Conservation (phyloP, 37 sponge, comb jelly and placozoan species). For the Geodia barretti region DNA sequence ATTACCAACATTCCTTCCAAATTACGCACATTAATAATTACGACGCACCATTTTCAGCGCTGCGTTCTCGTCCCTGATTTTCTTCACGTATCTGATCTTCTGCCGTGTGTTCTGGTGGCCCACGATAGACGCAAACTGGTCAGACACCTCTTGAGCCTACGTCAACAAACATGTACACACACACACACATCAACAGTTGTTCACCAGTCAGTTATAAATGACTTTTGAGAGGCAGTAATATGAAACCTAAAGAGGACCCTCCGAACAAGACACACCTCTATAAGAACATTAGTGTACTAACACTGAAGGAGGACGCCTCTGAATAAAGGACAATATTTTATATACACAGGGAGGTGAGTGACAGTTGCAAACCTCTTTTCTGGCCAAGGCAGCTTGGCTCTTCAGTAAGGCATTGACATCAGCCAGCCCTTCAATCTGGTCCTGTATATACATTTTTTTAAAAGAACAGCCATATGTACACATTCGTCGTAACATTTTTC, state of each 20-base stretch:
- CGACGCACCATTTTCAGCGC: constrained; percentile 50
- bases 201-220: too few species aligned
- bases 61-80: constrained; percentile 67
- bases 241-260: too few species aligned
- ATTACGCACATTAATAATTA: background rate
- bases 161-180: background rate
- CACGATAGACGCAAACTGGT: constrained; percentile 59
- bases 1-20: background rate
- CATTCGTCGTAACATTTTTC: too few species aligned
- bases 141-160: constrained; percentile 48
- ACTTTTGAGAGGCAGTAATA: too few species aligned
- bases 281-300: constrained; percentile 23
- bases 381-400: constrained; percentile 60
- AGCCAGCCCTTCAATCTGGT: constrained; percentile 64
- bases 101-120: constrained; percentile 82
- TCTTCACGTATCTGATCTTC: constrained; percentile 78
- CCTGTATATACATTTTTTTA: too few species aligned
- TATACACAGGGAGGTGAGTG: too few species aligned
- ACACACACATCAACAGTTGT: background rate
- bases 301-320: too few species aligned
- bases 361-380: constrained; percentile 61
- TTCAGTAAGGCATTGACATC: constrained; percentile 48
- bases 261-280: too few species aligned
- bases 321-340: too few species aligned
- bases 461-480: too few species aligned